Evolutionary conservation across 2,888 invertebrate species (phyloP), one percentile per base, ranked within the genome.

Genomic region (Eilema depressum): DNA sequence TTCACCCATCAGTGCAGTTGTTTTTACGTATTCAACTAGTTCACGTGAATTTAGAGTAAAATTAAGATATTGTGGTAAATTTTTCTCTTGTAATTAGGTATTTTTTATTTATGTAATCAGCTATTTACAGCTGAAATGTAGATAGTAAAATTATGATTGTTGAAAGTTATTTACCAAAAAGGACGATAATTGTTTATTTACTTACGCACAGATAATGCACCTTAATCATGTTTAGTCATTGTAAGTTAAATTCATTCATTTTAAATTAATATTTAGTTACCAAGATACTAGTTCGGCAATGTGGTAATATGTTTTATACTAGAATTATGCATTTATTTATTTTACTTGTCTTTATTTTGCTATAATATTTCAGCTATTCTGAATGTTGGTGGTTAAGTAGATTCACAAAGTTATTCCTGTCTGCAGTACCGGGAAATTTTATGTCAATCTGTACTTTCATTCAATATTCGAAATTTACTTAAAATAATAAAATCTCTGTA

Each of bases 181-280:
- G n/a, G 53, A n/a, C 20, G 53, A 53, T 53, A 25, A 14, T 59
- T 25, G 25, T 47, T 30, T 25, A 4, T 59, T 25, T 20, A 23
- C 23, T 25, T 53, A 53, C 20, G 53, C 63, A 47, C 26, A 63
- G 26, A 28, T 47, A 20, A 33, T 61, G 62, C 20, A 20, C 37
- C 23, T 62, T 23, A 4, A 14, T 23, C 26, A 17, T 65, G 23
- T 11, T 66, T 72, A 68, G 68, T 63, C 26, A 68, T 41, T 68
- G 41, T 71, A 69, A 68, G 63, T 76, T 62, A 20, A 70, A 69
- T 73, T 63, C 37, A 61, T 66, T 63, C 64, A 70, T 71, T 63
- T 71, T 71, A 68, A 62, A 62, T 62, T 23, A 17, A 60, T 73
- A 62, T 63, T 77, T 70, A 79, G 81, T 80, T 81, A 81, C 82